phyloP scores from a whole-genome alignment of 2,113 vertebrate species.

The Lagenorhynchus albirostris region DNA sequence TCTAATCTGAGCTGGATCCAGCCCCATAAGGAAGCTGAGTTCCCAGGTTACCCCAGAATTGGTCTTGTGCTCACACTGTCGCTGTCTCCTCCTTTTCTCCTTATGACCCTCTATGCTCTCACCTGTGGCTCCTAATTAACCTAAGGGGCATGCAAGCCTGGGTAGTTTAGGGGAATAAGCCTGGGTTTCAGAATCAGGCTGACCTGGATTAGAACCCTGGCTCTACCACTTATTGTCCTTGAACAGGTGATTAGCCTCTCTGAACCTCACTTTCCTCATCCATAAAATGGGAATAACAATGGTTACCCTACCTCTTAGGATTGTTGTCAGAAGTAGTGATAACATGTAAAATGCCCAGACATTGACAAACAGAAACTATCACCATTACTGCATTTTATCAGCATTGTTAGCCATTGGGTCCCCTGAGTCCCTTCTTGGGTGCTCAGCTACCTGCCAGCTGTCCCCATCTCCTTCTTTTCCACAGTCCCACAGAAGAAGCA shows the following conservation, averaged over 20 bases:
- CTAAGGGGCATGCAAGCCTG: background rate
- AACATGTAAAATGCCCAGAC: background rate
- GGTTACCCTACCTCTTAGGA: background rate
- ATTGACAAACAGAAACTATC: too few relatives aligned
- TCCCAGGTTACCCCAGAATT: background rate
- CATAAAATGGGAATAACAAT: background rate
- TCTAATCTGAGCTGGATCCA: background rate
- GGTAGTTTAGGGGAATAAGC: background rate
- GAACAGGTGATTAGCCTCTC: background rate
- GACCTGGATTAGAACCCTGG: background rate
- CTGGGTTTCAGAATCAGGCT: background rate
- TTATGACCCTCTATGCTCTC: too few relatives aligned
- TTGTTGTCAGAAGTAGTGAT: background rate
- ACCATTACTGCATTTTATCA: too few relatives aligned
- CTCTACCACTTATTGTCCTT: background rate
- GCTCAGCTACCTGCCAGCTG: background rate
- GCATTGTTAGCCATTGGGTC: background rate
- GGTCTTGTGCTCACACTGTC: background rate
- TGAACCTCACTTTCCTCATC: background rate
- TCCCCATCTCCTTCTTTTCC: background rate
- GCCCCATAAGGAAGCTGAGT: rapidly evolving
- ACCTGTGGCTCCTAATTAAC: background rate
- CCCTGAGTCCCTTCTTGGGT: background rate
- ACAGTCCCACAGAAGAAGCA: background rate
- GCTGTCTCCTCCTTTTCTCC: background rate